Percentiles rank a stretch among this genome's conserved stretches.
These are phyloP conservation scores for Stictocephala bisonia DNA, from an alignment of 2,888 invertebrate species.

Conservation along the genomic window DNA sequence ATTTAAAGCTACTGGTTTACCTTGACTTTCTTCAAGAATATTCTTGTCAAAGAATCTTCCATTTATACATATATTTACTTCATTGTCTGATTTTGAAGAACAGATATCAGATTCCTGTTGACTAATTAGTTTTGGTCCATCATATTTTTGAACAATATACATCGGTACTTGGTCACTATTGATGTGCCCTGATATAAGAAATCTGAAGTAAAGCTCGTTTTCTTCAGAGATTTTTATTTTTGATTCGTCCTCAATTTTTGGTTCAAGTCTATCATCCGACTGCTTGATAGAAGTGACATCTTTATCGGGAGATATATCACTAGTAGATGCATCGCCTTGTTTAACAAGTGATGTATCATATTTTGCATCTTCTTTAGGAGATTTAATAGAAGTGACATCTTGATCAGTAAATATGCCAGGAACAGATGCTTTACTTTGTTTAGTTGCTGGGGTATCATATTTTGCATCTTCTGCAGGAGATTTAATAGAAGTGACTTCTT, in stretches of 20 bases:
- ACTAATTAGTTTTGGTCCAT: neutral
- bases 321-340: too few relatives aligned
- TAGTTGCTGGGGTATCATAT: too few relatives aligned
- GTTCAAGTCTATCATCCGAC: constrained; percentile 10
- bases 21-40: constrained; percentile 4
- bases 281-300: too few relatives aligned
- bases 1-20: constrained; percentile 21
- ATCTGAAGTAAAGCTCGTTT: neutral
- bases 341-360: too few relatives aligned
- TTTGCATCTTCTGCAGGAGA: too few relatives aligned
- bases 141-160: constrained; percentile 18
- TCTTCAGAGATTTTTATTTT: neutral
- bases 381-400: too few relatives aligned
- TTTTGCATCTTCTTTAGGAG: too few relatives aligned
- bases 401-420: too few relatives aligned
- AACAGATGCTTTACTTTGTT: too few relatives aligned
- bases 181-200: constrained; percentile 22
- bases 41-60: constrained; percentile 16
- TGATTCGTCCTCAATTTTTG: constrained; percentile 4
- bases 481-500: too few relatives aligned
- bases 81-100: neutral
- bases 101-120: constrained; percentile 17
- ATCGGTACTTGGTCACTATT: neutral
- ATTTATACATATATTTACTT: neutral
- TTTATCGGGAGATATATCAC: too few relatives aligned